phyloP scores from a whole-genome alignment of 2,113 vertebrate genomes.

The Anolis carolinensis region DNA sequence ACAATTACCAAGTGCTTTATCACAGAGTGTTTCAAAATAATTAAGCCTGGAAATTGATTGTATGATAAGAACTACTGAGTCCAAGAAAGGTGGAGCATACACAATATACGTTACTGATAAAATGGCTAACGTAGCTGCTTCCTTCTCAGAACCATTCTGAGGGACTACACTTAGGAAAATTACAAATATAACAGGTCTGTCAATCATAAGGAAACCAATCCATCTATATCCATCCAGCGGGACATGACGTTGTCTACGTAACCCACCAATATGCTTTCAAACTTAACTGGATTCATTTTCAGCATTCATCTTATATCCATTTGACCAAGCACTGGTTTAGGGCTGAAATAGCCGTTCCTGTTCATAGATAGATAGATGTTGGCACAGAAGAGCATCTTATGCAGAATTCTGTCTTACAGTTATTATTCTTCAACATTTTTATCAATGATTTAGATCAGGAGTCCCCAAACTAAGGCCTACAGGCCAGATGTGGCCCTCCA shows the following conservation, averaged over 20 bases:
- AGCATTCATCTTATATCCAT: not conserved
- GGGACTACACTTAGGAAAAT: not conserved
- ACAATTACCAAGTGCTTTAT: not conserved
- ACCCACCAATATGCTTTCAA: too few species aligned
- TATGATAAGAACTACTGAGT: not conserved
- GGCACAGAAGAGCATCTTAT: not conserved
- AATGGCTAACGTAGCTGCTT: not conserved
- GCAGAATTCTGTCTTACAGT: not conserved
- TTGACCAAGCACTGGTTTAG: not conserved
- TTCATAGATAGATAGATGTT: not conserved
- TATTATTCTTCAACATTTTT: too few species aligned
- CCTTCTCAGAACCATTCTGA: not conserved
- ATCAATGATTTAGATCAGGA: too few species aligned
- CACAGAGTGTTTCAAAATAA: not conserved
- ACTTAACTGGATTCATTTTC: not conserved
- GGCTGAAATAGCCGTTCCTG: not conserved
- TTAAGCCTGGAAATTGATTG: not conserved
- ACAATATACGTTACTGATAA: not conserved
- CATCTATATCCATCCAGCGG: not conserved
- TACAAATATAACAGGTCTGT: not conserved
- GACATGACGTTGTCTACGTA: too few species aligned
- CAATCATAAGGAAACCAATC: not conserved
- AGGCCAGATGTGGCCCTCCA: too few species aligned
- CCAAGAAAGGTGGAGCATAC: not conserved
- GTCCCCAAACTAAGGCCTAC: too few species aligned